These are phyloP conservation scores for Odontamblyopus rebecca DNA, from an alignment of 2,797 vertebrate species.

Conservation along the genomic window DNA sequence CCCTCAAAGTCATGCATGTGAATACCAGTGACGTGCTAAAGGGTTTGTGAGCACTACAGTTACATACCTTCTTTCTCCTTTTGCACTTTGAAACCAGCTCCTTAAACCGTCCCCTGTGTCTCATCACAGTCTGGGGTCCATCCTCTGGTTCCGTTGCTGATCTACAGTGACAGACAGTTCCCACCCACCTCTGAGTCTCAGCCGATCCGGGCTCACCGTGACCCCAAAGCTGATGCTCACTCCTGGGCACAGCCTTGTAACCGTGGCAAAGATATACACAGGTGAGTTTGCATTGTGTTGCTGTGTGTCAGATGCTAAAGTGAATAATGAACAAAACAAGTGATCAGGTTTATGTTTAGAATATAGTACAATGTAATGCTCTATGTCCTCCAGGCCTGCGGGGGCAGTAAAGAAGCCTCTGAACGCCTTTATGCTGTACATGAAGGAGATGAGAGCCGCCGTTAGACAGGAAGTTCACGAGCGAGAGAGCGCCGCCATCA, in stretches of 20 bases:
- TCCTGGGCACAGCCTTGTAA: neutral
- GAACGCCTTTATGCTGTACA: constrained; percentile 93
- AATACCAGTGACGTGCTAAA: too few relatives aligned
- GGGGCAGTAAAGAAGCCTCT: constrained; percentile 83
- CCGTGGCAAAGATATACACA: neutral
- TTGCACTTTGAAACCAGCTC: too few relatives aligned
- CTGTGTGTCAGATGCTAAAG: neutral
- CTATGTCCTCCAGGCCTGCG: neutral
- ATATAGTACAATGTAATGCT: neutral
- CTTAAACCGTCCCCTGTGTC: neutral
- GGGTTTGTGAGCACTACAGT: too few relatives aligned
- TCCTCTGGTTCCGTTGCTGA: constrained; percentile 58
- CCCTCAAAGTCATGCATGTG: too few relatives aligned
- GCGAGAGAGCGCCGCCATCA: constrained; percentile 58
- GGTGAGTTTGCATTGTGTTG: constrained; percentile 9
- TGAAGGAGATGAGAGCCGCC: constrained; percentile 85
- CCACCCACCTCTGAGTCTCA: constrained; percentile 21
- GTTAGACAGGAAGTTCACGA: constrained; percentile 55
- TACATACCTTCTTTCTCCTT: too few relatives aligned
- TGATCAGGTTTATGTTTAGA: too few relatives aligned
- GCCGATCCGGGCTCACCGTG: constrained; percentile 15
- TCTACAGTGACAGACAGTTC: constrained; percentile 54
- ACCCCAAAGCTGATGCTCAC: neutral
- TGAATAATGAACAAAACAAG: neutral
- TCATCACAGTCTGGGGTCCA: constrained; percentile 42